phyloP scores from a whole-genome alignment of 64 coral and sea anemone genomes.

The Actinia tenebrosa region DNA sequence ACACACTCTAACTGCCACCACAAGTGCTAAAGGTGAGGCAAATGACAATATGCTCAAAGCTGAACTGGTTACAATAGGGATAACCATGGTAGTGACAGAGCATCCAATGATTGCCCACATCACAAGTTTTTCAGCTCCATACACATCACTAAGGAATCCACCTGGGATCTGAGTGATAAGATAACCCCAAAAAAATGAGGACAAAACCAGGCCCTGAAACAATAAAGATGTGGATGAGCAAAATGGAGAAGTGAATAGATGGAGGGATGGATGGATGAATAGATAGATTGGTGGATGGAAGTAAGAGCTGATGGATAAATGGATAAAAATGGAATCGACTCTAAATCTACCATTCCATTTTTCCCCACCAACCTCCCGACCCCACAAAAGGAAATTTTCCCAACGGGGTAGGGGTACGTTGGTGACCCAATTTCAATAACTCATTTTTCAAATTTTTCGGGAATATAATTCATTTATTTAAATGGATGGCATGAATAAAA shows the following conservation, averaged over 20 bases:
- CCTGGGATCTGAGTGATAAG: not conserved
- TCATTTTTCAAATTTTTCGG: no score
- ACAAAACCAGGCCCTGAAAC: conserved; percentile 27
- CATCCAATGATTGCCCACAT: conserved; percentile 5
- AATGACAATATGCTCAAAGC: not conserved
- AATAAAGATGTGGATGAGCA: not conserved
- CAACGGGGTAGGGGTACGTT: no score
- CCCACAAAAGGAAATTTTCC: no score
- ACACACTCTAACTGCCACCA: not conserved
- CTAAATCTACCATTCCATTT: no score
- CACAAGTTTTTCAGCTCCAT: not conserved
- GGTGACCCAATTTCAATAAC: no score
- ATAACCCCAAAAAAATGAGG: conserved; percentile 25
- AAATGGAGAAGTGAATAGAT: not conserved
- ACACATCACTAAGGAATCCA: conserved; percentile 18
- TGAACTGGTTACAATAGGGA: conserved; percentile 4
- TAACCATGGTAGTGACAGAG: conserved; percentile 16
- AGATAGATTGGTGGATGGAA: no score
- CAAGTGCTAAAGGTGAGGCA: not conserved
- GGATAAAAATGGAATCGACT: no score
- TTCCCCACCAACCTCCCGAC: no score
- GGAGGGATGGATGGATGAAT: no score
- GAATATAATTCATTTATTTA: no score
- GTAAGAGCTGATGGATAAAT: no score
- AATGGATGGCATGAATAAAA: no score